phyloP scores from a whole-genome alignment of 2,797 vertebrate species.

The Sandelia bainsii region DNA sequence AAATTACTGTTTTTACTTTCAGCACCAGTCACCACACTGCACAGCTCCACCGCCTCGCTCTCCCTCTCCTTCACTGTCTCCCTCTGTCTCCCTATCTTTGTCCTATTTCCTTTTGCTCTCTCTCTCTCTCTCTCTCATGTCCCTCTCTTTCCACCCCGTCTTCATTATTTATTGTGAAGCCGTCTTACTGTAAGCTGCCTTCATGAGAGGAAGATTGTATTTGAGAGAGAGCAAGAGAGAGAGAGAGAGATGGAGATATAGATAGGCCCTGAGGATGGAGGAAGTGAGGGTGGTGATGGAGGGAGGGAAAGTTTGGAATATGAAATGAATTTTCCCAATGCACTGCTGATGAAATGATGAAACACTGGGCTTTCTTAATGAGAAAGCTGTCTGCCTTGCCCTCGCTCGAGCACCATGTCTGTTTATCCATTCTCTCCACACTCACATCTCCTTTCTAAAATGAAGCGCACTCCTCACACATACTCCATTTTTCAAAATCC shows the following conservation, averaged over 20 bases:
- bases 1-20: conserved; percentile 86
- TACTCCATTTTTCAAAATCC: conserved; percentile 44
- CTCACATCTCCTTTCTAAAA: conserved; percentile 48
- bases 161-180: conserved; percentile 73
- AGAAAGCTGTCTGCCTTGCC: conserved; percentile 43
- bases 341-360: conserved; percentile 74
- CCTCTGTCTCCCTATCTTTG: conserved; percentile 54
- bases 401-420: conserved; percentile 24
- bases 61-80: conserved; percentile 27
- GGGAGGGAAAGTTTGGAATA: conserved; percentile 58
- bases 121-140: conserved; percentile 8
- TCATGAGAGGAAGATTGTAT: conserved; percentile 43
- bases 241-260: conserved; percentile 49
- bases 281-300: conserved; percentile 2
- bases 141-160: conserved; percentile 50
- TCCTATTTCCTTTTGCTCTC: conserved; percentile 59
- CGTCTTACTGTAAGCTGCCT: conserved; percentile 72
- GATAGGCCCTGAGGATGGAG: conserved; percentile 49
- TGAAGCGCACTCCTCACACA: conserved; percentile 18
- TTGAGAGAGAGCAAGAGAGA: conserved; percentile 6
- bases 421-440: conserved; percentile 63
- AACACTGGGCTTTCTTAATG: conserved; percentile 65
- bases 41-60: conserved; percentile 48
- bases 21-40: conserved; percentile 72
- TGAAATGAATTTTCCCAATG: conserved; percentile 72